Percentiles rank a stretch among this genome's conserved stretches.
Evolutionary conservation across 2,797 vertebrate genomes (phyloP).

Genomic region (Alfaro cultratus): DNA sequence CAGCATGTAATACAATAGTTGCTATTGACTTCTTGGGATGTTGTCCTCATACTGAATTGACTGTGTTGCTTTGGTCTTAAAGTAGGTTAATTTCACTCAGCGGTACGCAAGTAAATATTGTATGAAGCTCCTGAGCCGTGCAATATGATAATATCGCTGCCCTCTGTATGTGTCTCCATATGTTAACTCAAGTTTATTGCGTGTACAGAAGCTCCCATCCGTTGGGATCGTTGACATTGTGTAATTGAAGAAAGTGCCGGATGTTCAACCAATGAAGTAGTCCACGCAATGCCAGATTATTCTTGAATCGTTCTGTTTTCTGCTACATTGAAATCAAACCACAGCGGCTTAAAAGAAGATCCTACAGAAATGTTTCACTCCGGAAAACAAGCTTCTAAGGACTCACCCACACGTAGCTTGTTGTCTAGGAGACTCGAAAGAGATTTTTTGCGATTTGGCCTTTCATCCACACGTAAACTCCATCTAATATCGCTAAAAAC

Average conservation of each 20-base stretch:
- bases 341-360: not conserved
- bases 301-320: constrained; percentile 34
- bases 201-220: constrained; percentile 20
- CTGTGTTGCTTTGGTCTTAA: constrained; percentile 68
- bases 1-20: constrained; percentile 76
- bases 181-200: constrained; percentile 44
- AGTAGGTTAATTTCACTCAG: constrained; percentile 77
- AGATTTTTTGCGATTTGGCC: too few species aligned
- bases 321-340: constrained; percentile 51
- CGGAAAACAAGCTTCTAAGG: not conserved
- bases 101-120: constrained; percentile 72
- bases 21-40: constrained; percentile 74
- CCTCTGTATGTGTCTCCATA: constrained; percentile 37
- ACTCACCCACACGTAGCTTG: too few species aligned
- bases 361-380: not conserved
- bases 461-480: too few species aligned
- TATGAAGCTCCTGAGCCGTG: constrained; percentile 65
- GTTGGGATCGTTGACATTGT: constrained; percentile 14
- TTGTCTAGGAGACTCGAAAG: too few species aligned
- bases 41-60: constrained; percentile 68
- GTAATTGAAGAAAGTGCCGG: constrained; percentile 14
- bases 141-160: constrained; percentile 59
- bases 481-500: too few species aligned
- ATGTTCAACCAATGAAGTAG: constrained; percentile 53
- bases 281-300: not conserved